A percentile compares a stretch with the other conserved stretches of the same genome.
Evolutionary conservation across 23 tunicate genomes (phyloP).

Genomic region (Ciona savignyi): DNA sequence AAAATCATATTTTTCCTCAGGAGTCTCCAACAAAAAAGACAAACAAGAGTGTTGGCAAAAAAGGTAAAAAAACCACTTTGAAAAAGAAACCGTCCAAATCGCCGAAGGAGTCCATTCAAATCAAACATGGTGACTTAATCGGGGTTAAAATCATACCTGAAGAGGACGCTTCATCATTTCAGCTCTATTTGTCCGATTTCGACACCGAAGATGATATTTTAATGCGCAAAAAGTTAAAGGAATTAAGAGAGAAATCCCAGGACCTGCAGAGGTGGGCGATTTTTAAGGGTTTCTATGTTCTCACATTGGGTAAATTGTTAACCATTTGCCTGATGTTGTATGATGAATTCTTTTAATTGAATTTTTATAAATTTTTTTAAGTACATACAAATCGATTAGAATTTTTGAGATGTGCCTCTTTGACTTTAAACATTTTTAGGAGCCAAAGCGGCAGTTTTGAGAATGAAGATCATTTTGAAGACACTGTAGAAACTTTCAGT

Average conservation of each 20-base stretch:
- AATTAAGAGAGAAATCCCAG: not conserved
- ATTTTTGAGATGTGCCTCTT: too few species aligned
- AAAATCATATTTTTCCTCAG: not conserved
- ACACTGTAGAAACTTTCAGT: too few species aligned
- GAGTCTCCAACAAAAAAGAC: conserved; percentile 1
- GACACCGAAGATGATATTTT: conserved; percentile 12
- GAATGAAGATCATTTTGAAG: too few species aligned
- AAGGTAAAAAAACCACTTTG: not conserved
- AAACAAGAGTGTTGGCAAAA: not conserved
- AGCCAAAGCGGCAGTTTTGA: too few species aligned
- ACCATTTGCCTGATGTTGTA: too few species aligned
- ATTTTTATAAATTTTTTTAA: too few species aligned
- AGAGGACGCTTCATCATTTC: not conserved
- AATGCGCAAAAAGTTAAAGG: conserved; percentile 1
- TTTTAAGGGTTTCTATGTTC: too few species aligned
- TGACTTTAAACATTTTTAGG: too few species aligned
- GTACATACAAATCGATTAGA: too few species aligned
- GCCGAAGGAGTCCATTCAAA: not conserved
- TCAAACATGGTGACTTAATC: conserved; percentile 6
- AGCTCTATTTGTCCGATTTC: not conserved
- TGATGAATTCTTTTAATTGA: too few species aligned
- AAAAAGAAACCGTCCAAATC: not conserved
- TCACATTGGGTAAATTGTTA: too few species aligned
- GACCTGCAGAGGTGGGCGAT: not conserved
- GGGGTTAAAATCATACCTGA: conserved; percentile 3